Conservation (phyloP, 2,888 invertebrate species). For the Euphydryas editha region DNA sequence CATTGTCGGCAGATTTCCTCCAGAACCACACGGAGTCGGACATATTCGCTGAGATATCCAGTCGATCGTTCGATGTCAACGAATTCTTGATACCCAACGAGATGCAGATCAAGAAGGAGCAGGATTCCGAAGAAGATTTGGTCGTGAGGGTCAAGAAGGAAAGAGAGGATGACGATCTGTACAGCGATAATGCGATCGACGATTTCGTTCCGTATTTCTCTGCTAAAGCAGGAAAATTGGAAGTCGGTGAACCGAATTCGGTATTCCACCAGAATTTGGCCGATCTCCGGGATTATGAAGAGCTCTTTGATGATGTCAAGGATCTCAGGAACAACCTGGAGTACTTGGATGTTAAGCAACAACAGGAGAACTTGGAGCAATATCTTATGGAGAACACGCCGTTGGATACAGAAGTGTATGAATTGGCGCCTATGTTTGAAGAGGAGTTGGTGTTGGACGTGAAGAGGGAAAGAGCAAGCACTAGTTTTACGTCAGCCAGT, state of each 20-base stretch:
- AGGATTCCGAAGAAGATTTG: conserved; percentile 46
- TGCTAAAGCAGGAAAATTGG: conserved; percentile 64
- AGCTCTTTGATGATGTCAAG: conserved; percentile 67
- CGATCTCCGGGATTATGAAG: conserved; percentile 82
- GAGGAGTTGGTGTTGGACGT: conserved; percentile 69
- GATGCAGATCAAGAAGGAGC: conserved; percentile 74
- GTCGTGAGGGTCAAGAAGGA: conserved; percentile 68
- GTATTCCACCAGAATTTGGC: conserved; percentile 84
- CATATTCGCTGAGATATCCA: conserved; percentile 71
- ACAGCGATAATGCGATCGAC: conserved; percentile 76
- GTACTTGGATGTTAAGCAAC: conserved; percentile 70
- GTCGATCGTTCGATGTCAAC: conserved; percentile 75
- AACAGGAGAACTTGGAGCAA: conserved; percentile 70
- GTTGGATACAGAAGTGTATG: conserved; percentile 68
- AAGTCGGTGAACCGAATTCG: conserved; percentile 68
- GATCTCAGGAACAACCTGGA: conserved; percentile 71
- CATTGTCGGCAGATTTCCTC: conserved; percentile 69
- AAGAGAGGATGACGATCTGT: conserved; percentile 62
- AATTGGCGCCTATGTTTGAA: conserved; percentile 72
- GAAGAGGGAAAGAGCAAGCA: conserved; percentile 79
- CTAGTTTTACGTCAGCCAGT: conserved; percentile 77
- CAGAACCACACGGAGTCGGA: conserved; percentile 67
- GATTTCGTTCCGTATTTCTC: conserved; percentile 74
- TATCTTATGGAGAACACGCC: conserved; percentile 76
- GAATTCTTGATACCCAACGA: conserved; percentile 69